These are phyloP conservation scores for Hydropsyche tenuis DNA, from an alignment of 1,140 invertebrate species.

Conservation along the genomic window DNA sequence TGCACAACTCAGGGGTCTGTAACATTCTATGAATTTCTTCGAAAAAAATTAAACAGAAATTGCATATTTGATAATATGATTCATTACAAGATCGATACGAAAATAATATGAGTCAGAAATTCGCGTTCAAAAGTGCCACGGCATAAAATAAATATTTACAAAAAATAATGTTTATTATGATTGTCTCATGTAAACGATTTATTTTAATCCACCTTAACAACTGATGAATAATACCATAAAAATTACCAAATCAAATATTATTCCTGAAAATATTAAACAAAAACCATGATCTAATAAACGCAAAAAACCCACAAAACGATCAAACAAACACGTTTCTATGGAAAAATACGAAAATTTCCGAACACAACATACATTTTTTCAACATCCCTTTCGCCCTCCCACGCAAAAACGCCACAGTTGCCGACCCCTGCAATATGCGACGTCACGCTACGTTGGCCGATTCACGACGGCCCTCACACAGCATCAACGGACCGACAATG, in stretches of 20 bases:
- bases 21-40: constrained; percentile 2
- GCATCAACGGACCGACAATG: constrained; percentile 24
- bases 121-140: too few relatives aligned
- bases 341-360: not conserved
- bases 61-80: too few relatives aligned
- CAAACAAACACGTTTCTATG: not conserved
- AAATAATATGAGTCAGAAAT: too few relatives aligned
- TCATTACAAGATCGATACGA: too few relatives aligned
- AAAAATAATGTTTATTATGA: too few relatives aligned
- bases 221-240: too few relatives aligned
- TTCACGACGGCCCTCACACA: not conserved
- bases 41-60: too few relatives aligned
- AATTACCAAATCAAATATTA: not conserved
- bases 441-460: constrained; percentile 16
- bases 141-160: too few relatives aligned
- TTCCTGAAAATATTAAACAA: not conserved
- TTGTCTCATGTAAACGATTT: too few relatives aligned
- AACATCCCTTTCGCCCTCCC: not conserved
- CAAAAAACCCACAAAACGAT: not conserved
- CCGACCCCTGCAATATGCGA: not conserved
- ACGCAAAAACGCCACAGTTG: not conserved
- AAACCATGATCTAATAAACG: not conserved
- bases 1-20: constrained; percentile 13
- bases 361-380: not conserved
- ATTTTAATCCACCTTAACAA: too few relatives aligned